Conservation (phyloP, 2,113 vertebrate species). For the Pagrus major region DNA sequence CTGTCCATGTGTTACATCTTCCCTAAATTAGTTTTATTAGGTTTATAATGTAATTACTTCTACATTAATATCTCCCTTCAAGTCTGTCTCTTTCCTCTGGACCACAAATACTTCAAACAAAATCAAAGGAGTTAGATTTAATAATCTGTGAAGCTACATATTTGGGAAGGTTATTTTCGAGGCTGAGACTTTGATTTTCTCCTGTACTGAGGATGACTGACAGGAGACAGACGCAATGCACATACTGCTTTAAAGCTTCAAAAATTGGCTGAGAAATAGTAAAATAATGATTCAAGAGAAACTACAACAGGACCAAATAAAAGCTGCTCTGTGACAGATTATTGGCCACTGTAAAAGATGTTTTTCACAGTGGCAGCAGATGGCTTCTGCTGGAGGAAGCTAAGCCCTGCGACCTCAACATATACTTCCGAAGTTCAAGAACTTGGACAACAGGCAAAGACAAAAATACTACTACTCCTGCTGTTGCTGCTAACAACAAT, state of each 20-base stretch:
- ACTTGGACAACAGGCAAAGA: not conserved
- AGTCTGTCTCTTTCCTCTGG: not conserved
- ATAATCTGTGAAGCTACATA: conserved; percentile 4
- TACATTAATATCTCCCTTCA: not conserved
- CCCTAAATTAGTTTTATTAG: not conserved
- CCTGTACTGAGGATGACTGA: not conserved
- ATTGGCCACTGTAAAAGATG: conserved; percentile 11
- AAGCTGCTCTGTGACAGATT: conserved; percentile 32
- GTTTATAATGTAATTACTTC: not conserved
- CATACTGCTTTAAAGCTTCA: not conserved
- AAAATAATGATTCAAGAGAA: conserved; percentile 6
- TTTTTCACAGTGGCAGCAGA: conserved; percentile 43
- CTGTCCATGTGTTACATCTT: not conserved
- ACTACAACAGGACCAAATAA: conserved; percentile 16
- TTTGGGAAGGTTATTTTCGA: conserved; percentile 12
- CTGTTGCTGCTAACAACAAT: conserved; percentile 5
- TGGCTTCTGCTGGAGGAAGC: conserved; percentile 34
- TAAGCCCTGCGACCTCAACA: conserved; percentile 22
- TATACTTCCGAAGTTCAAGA: conserved; percentile 31
- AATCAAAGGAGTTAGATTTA: not conserved
- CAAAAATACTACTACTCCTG: conserved; percentile 26
- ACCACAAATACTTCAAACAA: not conserved
- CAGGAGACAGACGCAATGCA: not conserved
- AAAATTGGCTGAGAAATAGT: not conserved
- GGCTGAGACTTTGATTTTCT: conserved; percentile 5